Percentiles rank a stretch among this genome's conserved stretches.
phyloP scores from a whole-genome alignment of 2,797 vertebrate genomes.

The Gambelia wislizenii region DNA sequence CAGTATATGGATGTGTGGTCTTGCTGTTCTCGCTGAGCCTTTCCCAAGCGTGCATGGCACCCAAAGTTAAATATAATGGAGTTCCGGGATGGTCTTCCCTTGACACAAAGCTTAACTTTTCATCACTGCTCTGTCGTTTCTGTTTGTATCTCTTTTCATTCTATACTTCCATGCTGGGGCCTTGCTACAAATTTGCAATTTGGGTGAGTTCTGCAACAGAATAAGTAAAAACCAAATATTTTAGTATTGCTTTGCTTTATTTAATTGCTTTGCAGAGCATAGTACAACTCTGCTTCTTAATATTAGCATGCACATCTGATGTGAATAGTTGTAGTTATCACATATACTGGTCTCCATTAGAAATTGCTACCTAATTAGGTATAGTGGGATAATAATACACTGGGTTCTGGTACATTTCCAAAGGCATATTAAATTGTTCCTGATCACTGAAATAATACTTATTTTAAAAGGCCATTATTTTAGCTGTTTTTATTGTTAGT shows the following conservation, averaged over 20 bases:
- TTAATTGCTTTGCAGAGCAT: conserved; percentile 78
- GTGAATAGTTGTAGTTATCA: conserved; percentile 62
- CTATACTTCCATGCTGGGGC: conserved; percentile 88
- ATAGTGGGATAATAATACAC: background rate
- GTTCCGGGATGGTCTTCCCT: conserved; percentile 74
- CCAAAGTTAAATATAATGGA: conserved; percentile 62
- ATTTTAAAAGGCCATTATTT: background rate
- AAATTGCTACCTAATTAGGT: background rate
- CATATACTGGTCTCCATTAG: conserved; percentile 10
- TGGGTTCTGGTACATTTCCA: background rate
- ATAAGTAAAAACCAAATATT: conserved; percentile 66
- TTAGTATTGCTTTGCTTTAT: conserved; percentile 72
- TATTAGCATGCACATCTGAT: conserved; percentile 63
- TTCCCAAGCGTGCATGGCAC: conserved; percentile 77
- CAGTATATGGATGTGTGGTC: conserved; percentile 40
- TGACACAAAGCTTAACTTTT: conserved; percentile 82
- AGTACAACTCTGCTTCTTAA: conserved; percentile 57
- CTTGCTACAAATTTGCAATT: conserved; percentile 94
- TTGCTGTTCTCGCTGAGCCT: conserved; percentile 65
- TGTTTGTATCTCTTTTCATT: conserved; percentile 86
- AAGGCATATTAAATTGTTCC: background rate
- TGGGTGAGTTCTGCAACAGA: conserved; percentile 89
- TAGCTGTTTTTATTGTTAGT: background rate
- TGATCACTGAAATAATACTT: background rate
- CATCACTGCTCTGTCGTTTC: conserved; percentile 83